Conservation (phyloP, 2,888 invertebrate genomes). For the Sympetrum striolatum region DNA sequence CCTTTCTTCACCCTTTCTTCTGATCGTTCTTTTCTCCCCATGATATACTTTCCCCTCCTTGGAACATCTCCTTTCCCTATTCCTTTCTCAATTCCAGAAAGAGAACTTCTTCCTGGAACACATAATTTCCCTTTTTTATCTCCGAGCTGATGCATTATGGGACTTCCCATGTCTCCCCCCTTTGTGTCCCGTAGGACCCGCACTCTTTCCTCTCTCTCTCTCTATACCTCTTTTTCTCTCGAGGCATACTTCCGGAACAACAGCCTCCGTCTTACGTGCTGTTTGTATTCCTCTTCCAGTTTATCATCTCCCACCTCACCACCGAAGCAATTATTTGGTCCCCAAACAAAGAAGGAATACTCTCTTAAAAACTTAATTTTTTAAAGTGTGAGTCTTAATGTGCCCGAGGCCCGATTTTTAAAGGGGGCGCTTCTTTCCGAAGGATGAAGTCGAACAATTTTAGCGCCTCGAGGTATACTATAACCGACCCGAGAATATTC, state of each 20-base stretch:
- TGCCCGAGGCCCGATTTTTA: neutral
- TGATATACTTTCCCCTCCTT: neutral
- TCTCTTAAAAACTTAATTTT: neutral
- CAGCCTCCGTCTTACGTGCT: neutral
- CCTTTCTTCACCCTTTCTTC: neutral
- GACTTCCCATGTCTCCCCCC: neutral
- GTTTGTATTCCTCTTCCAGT: neutral
- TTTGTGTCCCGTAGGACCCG: neutral
- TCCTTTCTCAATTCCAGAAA: neutral
- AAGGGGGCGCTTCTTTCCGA: too few species aligned
- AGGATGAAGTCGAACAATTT: too few species aligned
- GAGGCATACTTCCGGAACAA: neutral
- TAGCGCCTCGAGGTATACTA: too few species aligned
- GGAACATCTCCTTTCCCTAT: neutral
- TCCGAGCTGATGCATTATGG: constrained; percentile 22
- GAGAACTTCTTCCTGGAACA: constrained; percentile 9
- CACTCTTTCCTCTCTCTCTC: neutral
- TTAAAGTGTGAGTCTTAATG: neutral
- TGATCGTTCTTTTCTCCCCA: neutral
- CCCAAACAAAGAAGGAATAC: neutral
- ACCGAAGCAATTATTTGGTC: neutral
- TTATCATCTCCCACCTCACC: neutral
- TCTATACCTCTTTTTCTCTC: neutral
- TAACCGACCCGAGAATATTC: too few species aligned
- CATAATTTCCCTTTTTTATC: neutral